Percentiles rank a stretch among this genome's conserved stretches.
Evolutionary conservation across 2,797 vertebrate genomes (phyloP).

Genomic region (Philypnodon macrostomus): DNA sequence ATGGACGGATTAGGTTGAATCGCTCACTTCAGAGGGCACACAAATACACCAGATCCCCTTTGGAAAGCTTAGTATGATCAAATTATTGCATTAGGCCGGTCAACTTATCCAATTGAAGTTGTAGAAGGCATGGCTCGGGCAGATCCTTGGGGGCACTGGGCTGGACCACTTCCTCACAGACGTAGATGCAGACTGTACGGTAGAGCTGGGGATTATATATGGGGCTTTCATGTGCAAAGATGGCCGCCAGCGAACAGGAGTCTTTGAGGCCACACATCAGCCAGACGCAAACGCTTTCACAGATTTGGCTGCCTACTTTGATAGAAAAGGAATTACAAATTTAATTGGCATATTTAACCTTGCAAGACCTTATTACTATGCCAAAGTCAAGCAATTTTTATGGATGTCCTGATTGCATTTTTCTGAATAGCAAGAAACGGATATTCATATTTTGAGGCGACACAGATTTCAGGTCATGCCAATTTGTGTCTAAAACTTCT

Average conservation of each 20-base stretch:
- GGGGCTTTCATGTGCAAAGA: conserved; percentile 59
- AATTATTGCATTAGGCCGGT: conserved; percentile 67
- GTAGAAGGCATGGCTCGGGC: conserved; percentile 56
- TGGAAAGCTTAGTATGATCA: conserved; percentile 63
- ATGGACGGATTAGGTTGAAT: conserved; percentile 58
- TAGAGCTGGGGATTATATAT: conserved; percentile 60
- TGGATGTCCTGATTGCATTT: too few relatives aligned
- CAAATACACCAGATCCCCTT: conserved; percentile 58
- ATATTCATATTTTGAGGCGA: too few relatives aligned
- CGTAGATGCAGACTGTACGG: too few relatives aligned
- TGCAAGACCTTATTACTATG: neutral
- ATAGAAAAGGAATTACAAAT: conserved; percentile 6
- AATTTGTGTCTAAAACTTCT: too few relatives aligned
- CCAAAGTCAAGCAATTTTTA: conserved; percentile 3
- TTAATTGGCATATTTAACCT: conserved; percentile 15
- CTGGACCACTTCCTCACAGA: conserved; percentile 40
- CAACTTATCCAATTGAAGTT: conserved; percentile 71
- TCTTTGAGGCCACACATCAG: conserved; percentile 58
- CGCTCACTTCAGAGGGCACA: conserved; percentile 53
- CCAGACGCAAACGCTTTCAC: conserved; percentile 41
- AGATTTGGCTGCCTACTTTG: conserved; percentile 33
- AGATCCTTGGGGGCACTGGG: conserved; percentile 44
- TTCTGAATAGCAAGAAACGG: too few relatives aligned
- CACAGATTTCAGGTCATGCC: too few relatives aligned
- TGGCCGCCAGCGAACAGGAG: conserved; percentile 48